Evolutionary conservation across 2,113 vertebrate species (phyloP).

Genomic region (Chionodraco myersi): DNA sequence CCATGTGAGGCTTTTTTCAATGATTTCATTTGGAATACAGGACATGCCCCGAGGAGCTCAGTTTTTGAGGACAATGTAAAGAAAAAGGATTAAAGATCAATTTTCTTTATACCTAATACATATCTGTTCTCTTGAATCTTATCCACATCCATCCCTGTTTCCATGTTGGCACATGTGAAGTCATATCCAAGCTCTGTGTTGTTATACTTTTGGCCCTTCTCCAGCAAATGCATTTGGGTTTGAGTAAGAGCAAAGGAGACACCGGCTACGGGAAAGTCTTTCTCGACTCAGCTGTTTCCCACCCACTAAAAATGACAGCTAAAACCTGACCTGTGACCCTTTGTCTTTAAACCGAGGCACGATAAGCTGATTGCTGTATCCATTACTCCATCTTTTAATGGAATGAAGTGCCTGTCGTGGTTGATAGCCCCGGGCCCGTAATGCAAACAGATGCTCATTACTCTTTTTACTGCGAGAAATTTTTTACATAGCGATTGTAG

Average conservation of each 20-base stretch:
- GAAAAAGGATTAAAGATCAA: background rate
- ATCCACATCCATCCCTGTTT: background rate
- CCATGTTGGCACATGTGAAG: background rate
- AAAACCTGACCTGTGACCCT: constrained; percentile 59
- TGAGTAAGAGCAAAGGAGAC: constrained; percentile 41
- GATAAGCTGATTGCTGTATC: constrained; percentile 58
- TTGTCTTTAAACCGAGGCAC: constrained; percentile 47
- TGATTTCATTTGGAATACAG: constrained; percentile 25
- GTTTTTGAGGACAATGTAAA: constrained; percentile 56
- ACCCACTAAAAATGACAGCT: constrained; percentile 56
- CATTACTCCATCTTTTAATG: constrained; percentile 73
- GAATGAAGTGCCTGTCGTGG: constrained; percentile 63
- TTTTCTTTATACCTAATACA: background rate
- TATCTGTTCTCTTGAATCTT: background rate
- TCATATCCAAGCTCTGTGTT: constrained; percentile 32
- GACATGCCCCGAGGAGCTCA: constrained; percentile 3
- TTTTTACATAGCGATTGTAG: constrained; percentile 54
- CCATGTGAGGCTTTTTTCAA: constrained; percentile 42
- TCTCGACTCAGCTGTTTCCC: constrained; percentile 71
- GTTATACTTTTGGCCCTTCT: constrained; percentile 54
- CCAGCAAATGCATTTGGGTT: constrained; percentile 69
- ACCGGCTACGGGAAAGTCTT: constrained; percentile 49
- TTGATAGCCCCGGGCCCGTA: constrained; percentile 51
- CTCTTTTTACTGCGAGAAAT: constrained; percentile 50
- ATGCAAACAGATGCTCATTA: constrained; percentile 77